Base-by-base conservation (phyloP, 2,888 invertebrate genomes). In the Lithophane semibrunnea region DNA sequence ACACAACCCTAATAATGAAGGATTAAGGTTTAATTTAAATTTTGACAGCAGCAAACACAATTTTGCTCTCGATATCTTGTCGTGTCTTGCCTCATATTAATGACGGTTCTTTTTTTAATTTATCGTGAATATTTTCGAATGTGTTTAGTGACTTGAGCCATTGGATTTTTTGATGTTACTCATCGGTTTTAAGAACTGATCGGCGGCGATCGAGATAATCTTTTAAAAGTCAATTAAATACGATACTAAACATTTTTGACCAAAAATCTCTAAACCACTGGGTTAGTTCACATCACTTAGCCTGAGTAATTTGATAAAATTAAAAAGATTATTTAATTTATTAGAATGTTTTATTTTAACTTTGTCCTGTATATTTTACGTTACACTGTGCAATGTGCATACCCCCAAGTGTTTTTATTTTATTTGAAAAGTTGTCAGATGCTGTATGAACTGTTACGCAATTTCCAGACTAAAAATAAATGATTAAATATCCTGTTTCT, bases 51-150 rank as follows among this genome's bases (percentile, higher is more conserved):
- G 80, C 82, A 85, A 81, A 86, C 67, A 78, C 82, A 88, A 82
- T 79, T 84, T 92, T 91, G 92, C 91, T 86, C 85, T 89, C 88
- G 89, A 92, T 94, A 93, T 92, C 92, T 92, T 90, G 89, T 88
- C 91, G 90, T 91, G 92, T 92, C 93, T 92, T 91, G 93, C 86
- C 88, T 94, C 92, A 94, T 94, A 95, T 94, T 94, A 94, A 95
- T 94, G 95, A 92, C 92, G 93, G 93, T 93, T 91, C 91, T 91
- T 91, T 93, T 93, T 94, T 94, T 94, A 93, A 94, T 94, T 94
- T 93, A 94, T 94, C 91, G 92, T 88, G 91, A 92, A 92, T 93
- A 92, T 92, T 92, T 88, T 91, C 90, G 89, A 88, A 90, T 92
- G 88, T 91, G 90, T 88, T 90, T 89, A 88, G 89, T 88, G 88